These are phyloP conservation scores for Aldabrachelys gigantea DNA, from an alignment of 2,113 vertebrate species.

Conservation along the genomic window DNA sequence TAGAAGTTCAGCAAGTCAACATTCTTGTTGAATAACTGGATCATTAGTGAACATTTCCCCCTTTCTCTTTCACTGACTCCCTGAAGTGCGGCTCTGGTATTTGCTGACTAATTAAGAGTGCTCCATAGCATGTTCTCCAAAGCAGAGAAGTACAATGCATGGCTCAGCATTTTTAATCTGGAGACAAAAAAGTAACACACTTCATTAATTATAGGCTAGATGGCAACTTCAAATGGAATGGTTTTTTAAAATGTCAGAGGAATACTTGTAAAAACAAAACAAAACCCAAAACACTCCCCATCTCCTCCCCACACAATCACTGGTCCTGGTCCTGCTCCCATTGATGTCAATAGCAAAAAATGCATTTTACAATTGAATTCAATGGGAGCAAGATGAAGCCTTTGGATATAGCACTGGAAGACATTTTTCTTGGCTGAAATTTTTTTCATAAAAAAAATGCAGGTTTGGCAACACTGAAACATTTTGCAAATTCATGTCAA, in stretches of 20 bases:
- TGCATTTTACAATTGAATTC: background rate
- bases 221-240: background rate
- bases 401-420: background rate
- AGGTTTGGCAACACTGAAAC: background rate
- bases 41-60: background rate
- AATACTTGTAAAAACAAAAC: background rate
- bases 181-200: constrained; percentile 30
- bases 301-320: background rate
- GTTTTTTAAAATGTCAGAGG: background rate
- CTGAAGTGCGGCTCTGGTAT: background rate
- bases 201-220: background rate
- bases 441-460: background rate
- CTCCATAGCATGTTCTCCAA: background rate
- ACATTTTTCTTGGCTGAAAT: background rate
- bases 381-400: background rate
- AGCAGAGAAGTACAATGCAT: background rate
- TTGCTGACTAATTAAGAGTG: background rate
- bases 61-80: fast-evolving
- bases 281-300: background rate
- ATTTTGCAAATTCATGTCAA: background rate
- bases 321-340: background rate
- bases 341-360: background rate
- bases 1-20: background rate
- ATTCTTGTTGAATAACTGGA: background rate
- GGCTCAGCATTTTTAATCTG: background rate